Evolutionary conservation across 2,113 vertebrate species (phyloP).

Genomic region (Platanista minor): DNA sequence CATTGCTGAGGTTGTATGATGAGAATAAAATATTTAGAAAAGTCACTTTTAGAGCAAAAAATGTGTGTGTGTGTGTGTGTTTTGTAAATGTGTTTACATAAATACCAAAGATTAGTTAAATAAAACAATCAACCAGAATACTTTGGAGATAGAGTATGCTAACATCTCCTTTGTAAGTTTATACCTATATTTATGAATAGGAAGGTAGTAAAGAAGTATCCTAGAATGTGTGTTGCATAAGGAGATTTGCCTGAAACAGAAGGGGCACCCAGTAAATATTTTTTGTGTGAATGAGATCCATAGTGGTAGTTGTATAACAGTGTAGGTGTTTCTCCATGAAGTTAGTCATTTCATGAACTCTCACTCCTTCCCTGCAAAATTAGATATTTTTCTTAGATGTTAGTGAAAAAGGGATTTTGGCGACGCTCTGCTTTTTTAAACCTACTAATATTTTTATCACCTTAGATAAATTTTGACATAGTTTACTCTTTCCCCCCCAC

Average conservation of each 20-base stretch:
- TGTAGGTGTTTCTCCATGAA: background rate
- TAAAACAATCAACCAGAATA: background rate
- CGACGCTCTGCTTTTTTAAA: background rate
- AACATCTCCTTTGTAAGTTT: background rate
- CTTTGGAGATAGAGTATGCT: background rate
- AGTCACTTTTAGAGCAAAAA: slow-evolving; percentile 24
- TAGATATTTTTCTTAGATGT: slow-evolving; percentile 1
- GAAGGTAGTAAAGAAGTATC: background rate
- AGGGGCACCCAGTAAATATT: background rate
- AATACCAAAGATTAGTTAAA: background rate
- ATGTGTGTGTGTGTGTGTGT: background rate
- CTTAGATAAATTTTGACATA: background rate
- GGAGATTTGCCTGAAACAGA: background rate
- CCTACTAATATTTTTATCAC: background rate
- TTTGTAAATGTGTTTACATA: background rate
- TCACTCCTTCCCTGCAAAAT: background rate
- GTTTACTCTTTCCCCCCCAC: background rate
- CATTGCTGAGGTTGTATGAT: slow-evolving; percentile 88
- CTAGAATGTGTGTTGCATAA: background rate
- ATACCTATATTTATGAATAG: background rate
- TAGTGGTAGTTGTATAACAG: background rate
- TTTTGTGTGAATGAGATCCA: background rate
- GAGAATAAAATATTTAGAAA: background rate
- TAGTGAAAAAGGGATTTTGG: background rate
- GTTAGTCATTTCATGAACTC: background rate